A percentile compares a stretch with the other conserved stretches of the same genome.
Conservation (phyloP, 2,888 invertebrate species). For the Ophonus ardosiacus region DNA sequence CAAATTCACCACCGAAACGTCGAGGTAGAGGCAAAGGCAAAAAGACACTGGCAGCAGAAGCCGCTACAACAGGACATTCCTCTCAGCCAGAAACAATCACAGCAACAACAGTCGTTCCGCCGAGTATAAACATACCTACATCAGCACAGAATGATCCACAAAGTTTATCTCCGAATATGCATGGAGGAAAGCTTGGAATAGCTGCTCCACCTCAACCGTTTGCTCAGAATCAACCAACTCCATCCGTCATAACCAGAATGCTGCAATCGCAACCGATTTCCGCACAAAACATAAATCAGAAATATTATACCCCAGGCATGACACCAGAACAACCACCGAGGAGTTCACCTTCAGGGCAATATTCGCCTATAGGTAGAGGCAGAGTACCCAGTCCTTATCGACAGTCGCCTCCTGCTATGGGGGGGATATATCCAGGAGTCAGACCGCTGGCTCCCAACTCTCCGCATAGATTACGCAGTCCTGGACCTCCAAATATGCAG, state of each 20-base stretch:
- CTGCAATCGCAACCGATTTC: conserved; percentile 77
- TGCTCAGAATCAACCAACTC: conserved; percentile 76
- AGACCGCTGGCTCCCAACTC: conserved; percentile 64
- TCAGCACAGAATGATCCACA: conserved; percentile 68
- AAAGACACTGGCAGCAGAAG: conserved; percentile 75
- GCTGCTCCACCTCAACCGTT: conserved; percentile 77
- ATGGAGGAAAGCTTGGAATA: conserved; percentile 72
- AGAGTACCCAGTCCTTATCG: conserved; percentile 73
- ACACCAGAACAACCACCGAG: conserved; percentile 67
- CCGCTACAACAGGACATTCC: conserved; percentile 77
- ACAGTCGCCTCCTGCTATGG: conserved; percentile 69
- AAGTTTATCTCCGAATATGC: conserved; percentile 72
- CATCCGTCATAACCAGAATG: conserved; percentile 82
- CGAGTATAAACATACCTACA: conserved; percentile 26
- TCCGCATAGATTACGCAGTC: conserved; percentile 67
- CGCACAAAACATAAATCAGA: conserved; percentile 73
- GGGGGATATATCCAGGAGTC: conserved; percentile 70
- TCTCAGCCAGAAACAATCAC: conserved; percentile 74
- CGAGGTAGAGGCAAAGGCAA: conserved; percentile 75
- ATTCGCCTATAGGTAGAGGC: conserved; percentile 69
- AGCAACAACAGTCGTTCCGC: conserved; percentile 68
- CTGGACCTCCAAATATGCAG: conserved; percentile 70
- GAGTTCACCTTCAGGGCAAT: conserved; percentile 51
- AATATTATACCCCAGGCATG: conserved; percentile 73
- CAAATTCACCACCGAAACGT: conserved; percentile 69